Percentiles rank a stretch among this genome's conserved stretches.
Evolutionary conservation across 1,140 invertebrate genomes (phyloP).

Genomic region (Lamellibrachia luymesi): DNA sequence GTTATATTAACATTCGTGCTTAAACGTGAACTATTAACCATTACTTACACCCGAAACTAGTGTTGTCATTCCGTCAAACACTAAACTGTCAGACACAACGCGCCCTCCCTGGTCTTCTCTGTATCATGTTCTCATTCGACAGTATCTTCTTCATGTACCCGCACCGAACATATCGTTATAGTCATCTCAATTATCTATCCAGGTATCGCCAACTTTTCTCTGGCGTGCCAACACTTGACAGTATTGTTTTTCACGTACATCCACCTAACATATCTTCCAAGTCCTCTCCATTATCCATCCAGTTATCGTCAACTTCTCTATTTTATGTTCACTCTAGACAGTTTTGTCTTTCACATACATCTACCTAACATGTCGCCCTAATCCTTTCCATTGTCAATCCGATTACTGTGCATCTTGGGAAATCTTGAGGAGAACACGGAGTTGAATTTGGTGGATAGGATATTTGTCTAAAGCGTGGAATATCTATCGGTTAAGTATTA

Average conservation of each 20-base stretch:
- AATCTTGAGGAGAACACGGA: too few species aligned
- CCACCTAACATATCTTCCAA: too few species aligned
- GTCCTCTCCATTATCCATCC: background rate
- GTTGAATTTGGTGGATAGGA: too few species aligned
- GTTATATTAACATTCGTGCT: background rate
- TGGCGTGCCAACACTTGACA: background rate
- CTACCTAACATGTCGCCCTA: background rate
- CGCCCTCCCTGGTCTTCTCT: background rate
- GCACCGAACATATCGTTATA: background rate
- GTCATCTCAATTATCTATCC: too few species aligned
- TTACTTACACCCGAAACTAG: background rate
- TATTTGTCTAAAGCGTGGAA: too few species aligned
- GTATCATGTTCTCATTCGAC: background rate
- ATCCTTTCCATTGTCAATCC: background rate
- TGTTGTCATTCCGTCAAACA: background rate
- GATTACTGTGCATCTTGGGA: too few species aligned
- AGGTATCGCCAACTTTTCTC: too few species aligned
- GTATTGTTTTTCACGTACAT: background rate
- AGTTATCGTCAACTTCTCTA: background rate
- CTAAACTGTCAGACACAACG: background rate
- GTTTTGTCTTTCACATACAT: background rate
- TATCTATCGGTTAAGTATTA: too few species aligned
- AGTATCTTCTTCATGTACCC: background rate
- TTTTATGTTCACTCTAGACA: too few species aligned
- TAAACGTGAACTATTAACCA: background rate